Conservation (phyloP, 2,888 invertebrate genomes). For the Himalopsyche japonica region DNA sequence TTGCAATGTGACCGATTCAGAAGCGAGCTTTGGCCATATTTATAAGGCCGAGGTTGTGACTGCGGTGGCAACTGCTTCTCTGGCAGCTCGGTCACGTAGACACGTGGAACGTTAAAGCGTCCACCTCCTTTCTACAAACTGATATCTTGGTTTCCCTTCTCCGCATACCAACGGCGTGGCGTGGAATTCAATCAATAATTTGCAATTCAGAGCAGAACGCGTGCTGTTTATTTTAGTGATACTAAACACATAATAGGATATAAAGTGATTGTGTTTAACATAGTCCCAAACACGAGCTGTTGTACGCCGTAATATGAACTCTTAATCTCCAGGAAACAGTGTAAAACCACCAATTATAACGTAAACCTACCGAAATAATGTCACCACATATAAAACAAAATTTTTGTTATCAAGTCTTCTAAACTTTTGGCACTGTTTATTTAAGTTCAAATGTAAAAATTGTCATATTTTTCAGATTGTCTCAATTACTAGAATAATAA, state of each 20-base stretch:
- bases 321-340: too few relatives aligned
- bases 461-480: too few relatives aligned
- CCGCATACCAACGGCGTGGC: neutral
- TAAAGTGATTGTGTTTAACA: neutral
- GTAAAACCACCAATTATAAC: too few relatives aligned
- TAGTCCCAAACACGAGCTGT: neutral
- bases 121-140: neutral
- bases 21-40: slow-evolving; percentile 6
- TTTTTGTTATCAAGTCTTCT: too few relatives aligned
- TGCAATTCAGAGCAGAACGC: neutral
- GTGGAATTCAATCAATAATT: neutral
- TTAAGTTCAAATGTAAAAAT: too few relatives aligned
- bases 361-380: too few relatives aligned
- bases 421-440: too few relatives aligned
- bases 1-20: slow-evolving; percentile 20
- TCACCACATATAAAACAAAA: too few relatives aligned
- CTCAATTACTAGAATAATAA: too few relatives aligned
- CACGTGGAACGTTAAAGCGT: neutral
- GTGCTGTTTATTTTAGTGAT: neutral
- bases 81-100: neutral
- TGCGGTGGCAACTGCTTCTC: neutral
- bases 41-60: slow-evolving; percentile 6
- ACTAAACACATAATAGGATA: neutral
- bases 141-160: neutral
- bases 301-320: neutral